phyloP scores from a whole-genome alignment of 2,797 vertebrate genomes.

The Microctenopoma stevenorrisi region DNA sequence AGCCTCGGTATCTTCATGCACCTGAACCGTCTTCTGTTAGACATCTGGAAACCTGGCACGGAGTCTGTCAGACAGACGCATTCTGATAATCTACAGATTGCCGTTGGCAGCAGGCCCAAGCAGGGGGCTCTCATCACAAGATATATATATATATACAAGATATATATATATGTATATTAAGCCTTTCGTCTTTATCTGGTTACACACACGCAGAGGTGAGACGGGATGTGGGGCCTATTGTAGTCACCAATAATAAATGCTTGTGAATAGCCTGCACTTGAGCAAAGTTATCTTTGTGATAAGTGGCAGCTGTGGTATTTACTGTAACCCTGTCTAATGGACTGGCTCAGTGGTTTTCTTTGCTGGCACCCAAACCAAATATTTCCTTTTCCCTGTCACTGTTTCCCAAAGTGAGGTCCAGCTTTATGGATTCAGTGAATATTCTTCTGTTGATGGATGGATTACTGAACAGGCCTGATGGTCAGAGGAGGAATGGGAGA shows the following conservation, averaged over 20 bases:
- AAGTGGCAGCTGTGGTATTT: constrained; percentile 41
- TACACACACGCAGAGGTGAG: background rate
- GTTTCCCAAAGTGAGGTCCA: constrained; percentile 28
- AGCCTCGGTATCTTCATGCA: no score
- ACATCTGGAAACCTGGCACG: no score
- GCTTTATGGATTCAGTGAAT: constrained; percentile 4
- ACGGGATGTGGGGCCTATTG: background rate
- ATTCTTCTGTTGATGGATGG: background rate
- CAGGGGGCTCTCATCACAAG: constrained; percentile 11
- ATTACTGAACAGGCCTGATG: background rate
- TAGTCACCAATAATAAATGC: constrained; percentile 1
- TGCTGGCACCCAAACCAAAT: constrained; percentile 1
- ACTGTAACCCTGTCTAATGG: constrained; percentile 31
- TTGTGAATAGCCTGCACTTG: constrained; percentile 13
- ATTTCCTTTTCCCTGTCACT: background rate
- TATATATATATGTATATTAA: background rate
- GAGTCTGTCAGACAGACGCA: no score
- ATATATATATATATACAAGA: no score
- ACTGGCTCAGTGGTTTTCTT: constrained; percentile 9
- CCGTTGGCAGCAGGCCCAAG: constrained; percentile 1
- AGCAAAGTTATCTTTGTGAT: constrained; percentile 20
- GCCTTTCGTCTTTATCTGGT: constrained; percentile 35
- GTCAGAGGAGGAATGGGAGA: no score
- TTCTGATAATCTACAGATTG: no score
- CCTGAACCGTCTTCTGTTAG: background rate